A percentile compares a stretch with the other conserved stretches of the same genome.
These are phyloP conservation scores for Octomys mimax DNA, from an alignment of 2,797 vertebrate genomes.

Conservation along the genomic window DNA sequence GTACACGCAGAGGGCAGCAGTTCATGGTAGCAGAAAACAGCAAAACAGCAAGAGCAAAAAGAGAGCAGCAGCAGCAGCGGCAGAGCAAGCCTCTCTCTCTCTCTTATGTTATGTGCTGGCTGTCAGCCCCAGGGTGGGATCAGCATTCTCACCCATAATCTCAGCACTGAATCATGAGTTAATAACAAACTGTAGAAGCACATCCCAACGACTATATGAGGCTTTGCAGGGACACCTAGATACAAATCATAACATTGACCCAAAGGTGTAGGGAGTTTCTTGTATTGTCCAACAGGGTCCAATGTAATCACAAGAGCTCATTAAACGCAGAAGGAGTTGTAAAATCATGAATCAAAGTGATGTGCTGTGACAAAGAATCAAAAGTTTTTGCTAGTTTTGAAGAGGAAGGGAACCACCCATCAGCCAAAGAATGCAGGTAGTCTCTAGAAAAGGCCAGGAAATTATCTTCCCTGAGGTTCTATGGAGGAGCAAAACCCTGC, in stretches of 20 bases:
- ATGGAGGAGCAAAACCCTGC: not conserved
- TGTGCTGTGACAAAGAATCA: not conserved
- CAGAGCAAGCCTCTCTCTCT: no score
- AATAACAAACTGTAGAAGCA: no score
- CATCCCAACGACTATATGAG: no score
- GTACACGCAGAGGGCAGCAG: no score
- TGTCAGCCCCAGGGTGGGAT: no score
- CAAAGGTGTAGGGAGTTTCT: not conserved
- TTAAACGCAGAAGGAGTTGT: not conserved
- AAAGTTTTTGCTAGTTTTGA: not conserved
- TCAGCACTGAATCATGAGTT: no score
- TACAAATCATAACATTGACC: not conserved
- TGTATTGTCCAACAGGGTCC: not conserved
- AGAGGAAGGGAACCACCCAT: not conserved
- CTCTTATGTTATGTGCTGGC: no score
- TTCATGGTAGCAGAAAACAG: no score
- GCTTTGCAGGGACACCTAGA: no score
- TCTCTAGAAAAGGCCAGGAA: not conserved
- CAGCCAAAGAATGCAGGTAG: not conserved
- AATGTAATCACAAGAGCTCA: not conserved
- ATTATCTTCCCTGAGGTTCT: not conserved
- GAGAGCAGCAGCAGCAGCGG: no score
- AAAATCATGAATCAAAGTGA: not conserved
- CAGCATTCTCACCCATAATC: no score
- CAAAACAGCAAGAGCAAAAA: no score